Conservation (phyloP, 2,888 invertebrate species). For the Dicycla oo region DNA sequence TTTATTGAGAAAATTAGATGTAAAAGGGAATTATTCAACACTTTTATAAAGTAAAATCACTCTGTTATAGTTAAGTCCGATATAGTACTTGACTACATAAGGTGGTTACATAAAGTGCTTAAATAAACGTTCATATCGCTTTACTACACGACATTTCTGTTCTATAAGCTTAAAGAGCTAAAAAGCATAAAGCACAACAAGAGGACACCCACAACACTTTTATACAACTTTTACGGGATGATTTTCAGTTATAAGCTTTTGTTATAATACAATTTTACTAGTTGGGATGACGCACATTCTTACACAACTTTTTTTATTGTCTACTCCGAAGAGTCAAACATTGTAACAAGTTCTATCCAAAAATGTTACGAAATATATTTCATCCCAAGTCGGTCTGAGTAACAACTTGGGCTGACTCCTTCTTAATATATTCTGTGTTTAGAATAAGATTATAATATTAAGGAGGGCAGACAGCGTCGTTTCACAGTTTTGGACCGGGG, state of each 20-base stretch:
- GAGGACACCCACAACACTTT: background rate
- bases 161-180: background rate
- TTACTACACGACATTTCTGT: background rate
- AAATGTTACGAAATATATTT: constrained; percentile 51
- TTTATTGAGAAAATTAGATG: background rate
- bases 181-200: background rate
- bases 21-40: background rate
- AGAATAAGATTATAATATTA: constrained; percentile 90
- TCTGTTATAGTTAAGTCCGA: background rate
- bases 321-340: constrained; percentile 14
- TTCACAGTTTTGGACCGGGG: constrained; percentile 70
- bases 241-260: background rate
- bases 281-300: constrained; percentile 1
- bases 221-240: background rate
- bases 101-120: background rate
- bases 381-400: constrained; percentile 54
- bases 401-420: constrained; percentile 73
- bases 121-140: background rate
- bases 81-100: background rate
- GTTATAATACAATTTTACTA: background rate
- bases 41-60: background rate
- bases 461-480: constrained; percentile 75
- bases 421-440: constrained; percentile 88
- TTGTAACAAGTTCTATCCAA: constrained; percentile 42
- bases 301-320: constrained; percentile 11